phyloP scores from a whole-genome alignment of 2,113 vertebrate genomes.

The Hyla sarda region DNA sequence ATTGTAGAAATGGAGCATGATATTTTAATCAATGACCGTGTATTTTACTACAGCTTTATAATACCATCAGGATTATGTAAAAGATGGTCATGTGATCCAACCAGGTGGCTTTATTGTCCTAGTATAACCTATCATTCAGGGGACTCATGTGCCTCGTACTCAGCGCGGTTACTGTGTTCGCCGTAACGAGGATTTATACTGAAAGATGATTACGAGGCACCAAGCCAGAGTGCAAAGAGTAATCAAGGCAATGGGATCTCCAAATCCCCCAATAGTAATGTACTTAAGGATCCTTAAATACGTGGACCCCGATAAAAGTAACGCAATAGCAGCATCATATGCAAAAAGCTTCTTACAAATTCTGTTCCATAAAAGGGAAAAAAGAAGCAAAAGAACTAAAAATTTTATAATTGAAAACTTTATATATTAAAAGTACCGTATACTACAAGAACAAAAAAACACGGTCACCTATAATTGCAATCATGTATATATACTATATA shows the following conservation, averaged over 20 bases:
- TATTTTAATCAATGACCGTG: too few species aligned
- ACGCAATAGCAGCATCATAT: neutral
- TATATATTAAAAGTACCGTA: neutral
- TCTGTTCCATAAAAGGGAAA: neutral
- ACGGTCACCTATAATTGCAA: neutral
- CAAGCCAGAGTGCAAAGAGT: neutral
- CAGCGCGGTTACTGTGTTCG: neutral
- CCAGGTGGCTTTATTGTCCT: neutral
- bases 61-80: neutral
- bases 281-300: slow-evolving; percentile 7
- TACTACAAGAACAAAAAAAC: neutral
- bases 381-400: neutral
- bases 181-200: slow-evolving; percentile 12
- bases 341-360: too few species aligned
- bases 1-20: too few species aligned
- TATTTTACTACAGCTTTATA: neutral
- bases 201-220: slow-evolving; percentile 11
- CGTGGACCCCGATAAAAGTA: neutral
- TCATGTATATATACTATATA: too few species aligned
- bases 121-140: neutral
- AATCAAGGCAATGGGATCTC: neutral
- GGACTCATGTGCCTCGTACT: neutral
- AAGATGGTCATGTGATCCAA: neutral
- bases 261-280: neutral
- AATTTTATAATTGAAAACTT: neutral